Evolutionary conservation across 2,797 vertebrate genomes (phyloP).

Genomic region (Leucoraja ocellata): DNA sequence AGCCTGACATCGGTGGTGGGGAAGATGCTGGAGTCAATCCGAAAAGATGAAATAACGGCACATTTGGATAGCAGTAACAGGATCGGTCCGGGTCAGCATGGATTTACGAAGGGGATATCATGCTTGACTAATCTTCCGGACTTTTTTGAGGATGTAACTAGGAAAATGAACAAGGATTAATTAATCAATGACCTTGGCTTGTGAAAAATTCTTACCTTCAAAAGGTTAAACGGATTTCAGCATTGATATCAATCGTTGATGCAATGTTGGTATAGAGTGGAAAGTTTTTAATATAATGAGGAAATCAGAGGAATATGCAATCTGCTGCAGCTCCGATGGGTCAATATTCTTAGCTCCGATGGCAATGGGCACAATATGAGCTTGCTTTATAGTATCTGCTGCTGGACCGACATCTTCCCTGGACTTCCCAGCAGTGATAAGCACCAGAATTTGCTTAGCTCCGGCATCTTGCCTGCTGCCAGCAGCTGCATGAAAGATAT

Average conservation of each 20-base stretch:
- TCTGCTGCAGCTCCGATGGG: conserved; percentile 52
- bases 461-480: conserved; percentile 57
- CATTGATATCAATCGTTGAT: conserved; percentile 42
- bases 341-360: conserved; percentile 61
- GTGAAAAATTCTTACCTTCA: conserved; percentile 34
- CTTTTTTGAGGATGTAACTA: too few relatives aligned
- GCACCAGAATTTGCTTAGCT: conserved; percentile 61
- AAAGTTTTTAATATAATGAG: conserved; percentile 8
- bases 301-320: conserved; percentile 50
- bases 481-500: conserved; percentile 53
- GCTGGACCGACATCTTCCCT: conserved; percentile 55
- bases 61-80: too few relatives aligned
- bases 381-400: conserved; percentile 51
- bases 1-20: too few relatives aligned
- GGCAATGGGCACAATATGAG: conserved; percentile 53
- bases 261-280: conserved; percentile 48
- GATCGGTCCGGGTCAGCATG: too few relatives aligned
- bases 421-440: conserved; percentile 59
- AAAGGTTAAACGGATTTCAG: neutral
- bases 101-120: too few relatives aligned
- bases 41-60: too few relatives aligned
- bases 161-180: too few relatives aligned
- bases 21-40: too few relatives aligned
- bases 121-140: too few relatives aligned
- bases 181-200: neutral